Evolutionary conservation across 1,140 invertebrate species (phyloP), one percentile per base, ranked within the genome.

Genomic region (Dendroctonus ponderosae): DNA sequence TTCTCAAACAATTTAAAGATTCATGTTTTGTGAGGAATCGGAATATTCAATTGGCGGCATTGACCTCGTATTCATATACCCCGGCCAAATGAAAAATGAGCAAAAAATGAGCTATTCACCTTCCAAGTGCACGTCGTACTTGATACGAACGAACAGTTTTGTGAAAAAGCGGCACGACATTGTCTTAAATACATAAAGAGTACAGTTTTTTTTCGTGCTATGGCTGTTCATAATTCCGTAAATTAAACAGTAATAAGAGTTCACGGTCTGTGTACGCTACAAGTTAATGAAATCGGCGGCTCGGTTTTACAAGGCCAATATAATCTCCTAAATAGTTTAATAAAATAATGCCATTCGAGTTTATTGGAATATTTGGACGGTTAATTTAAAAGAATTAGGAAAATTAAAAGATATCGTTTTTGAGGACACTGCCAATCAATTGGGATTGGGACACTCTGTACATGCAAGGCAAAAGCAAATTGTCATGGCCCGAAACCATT

Each of bases 181-280:
- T 53, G 61, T 53, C 61, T 63, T 54, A 38, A 53, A 43, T 39
- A 53, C 61, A 53, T 38, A 63, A 63, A 62, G 9, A 42, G 26
- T 65, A 49, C 52, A 26, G 44, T 56, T 52, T 59, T 66, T 66
- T 43, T 15, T 58, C 0, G 11, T 60, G 26, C 1, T 3, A 58
- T 43, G 11, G 62, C 15, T 52, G 39, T 15, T 42, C 46, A 66
- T 66, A 66, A 59, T 66, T 59, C 58, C 48, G 56, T 50, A 67
- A 67, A 61, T 67, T 67, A 67, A 67, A 57, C 49, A 54, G 58
- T 49, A 67, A 67, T 61, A 62, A 52, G 66, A 62, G 66, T 67
- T 67, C 66, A 67, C 66, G 66, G 66, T 62, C 58, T 53, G 66
- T 38, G 57, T 67, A 58, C 58, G 48, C 38, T 62, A 67, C 58